Conservation (phyloP, 1,140 invertebrate genomes). For the Heliconius eleuchia region DNA sequence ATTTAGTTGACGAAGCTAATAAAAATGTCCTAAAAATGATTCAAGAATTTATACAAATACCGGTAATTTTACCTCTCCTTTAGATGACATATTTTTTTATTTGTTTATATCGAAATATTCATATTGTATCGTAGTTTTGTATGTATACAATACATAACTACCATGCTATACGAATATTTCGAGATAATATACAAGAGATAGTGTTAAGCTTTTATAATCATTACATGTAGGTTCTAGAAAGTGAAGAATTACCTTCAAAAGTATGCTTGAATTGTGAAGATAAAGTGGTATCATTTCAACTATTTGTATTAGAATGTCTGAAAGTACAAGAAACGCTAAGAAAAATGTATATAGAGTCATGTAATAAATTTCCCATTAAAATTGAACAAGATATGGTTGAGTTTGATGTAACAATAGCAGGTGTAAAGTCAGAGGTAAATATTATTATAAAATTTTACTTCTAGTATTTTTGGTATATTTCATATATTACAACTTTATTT, state of each 20-base stretch:
- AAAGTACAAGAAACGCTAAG: conserved; percentile 68
- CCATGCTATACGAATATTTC: no score
- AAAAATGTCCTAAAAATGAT: conserved; percentile 67
- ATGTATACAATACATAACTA: not conserved
- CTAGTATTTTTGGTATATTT: no score
- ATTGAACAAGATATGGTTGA: conserved; percentile 44
- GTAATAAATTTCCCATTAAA: conserved; percentile 50
- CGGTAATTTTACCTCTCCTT: conserved; percentile 43
- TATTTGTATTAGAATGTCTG: conserved; percentile 71
- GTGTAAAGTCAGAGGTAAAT: conserved; percentile 66
- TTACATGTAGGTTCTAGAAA: conserved; percentile 54
- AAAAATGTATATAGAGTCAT: conserved; percentile 51
- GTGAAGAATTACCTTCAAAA: conserved; percentile 64
- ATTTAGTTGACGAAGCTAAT: conserved; percentile 67
- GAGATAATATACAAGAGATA: not conserved
- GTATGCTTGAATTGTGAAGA: conserved; percentile 75
- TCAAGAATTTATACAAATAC: conserved; percentile 67
- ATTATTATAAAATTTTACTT: not conserved
- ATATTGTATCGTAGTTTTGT: not conserved
- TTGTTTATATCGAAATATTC: not conserved
- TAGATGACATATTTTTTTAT: not conserved
- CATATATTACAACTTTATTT: no score
- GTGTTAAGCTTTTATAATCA: not conserved
- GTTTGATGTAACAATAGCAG: conserved; percentile 33
- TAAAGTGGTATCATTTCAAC: conserved; percentile 68